Percentiles rank a stretch among this genome's conserved stretches.
These are phyloP conservation scores for Trachelus stipa DNA, from an alignment of 2,888 invertebrate genomes.

Conservation along the genomic window DNA sequence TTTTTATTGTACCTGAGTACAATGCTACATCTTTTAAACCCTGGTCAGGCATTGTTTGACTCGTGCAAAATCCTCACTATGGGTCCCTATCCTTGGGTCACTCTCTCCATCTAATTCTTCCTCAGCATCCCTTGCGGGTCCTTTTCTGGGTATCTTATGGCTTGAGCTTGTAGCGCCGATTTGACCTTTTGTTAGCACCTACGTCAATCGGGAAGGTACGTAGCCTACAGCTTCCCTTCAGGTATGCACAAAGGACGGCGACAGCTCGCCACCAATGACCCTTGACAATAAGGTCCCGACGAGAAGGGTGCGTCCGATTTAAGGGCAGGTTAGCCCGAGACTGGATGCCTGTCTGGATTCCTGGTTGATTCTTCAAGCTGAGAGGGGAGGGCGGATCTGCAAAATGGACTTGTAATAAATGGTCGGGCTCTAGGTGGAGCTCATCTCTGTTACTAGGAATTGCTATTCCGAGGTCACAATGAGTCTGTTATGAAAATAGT, in stretches of 20 bases:
- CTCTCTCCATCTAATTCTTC: neutral
- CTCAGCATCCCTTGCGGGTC: neutral
- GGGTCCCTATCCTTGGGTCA: neutral
- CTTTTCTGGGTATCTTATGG: neutral
- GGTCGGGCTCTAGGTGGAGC: neutral
- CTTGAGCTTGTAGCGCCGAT: neutral
- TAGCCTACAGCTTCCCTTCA: neutral
- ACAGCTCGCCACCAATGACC: neutral
- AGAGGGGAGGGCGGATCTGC: neutral
- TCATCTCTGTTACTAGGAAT: neutral
- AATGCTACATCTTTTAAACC: neutral
- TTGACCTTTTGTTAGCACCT: slow-evolving; percentile 1
- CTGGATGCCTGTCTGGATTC: neutral
- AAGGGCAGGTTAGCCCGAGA: neutral
- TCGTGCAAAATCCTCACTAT: neutral
- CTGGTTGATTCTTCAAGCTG: neutral
- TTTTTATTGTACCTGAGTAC: neutral
- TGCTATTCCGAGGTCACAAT: neutral
- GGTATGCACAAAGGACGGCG: neutral
- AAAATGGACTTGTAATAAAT: neutral
- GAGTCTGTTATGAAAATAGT: neutral
- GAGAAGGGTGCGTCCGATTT: neutral
- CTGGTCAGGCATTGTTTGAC: neutral
- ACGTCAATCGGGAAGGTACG: slow-evolving; percentile 6
- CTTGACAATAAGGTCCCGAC: neutral